Evolutionary conservation across 1,140 invertebrate species (phyloP), one percentile per base, ranked within the genome.

Genomic region (Cydia pomonella): DNA sequence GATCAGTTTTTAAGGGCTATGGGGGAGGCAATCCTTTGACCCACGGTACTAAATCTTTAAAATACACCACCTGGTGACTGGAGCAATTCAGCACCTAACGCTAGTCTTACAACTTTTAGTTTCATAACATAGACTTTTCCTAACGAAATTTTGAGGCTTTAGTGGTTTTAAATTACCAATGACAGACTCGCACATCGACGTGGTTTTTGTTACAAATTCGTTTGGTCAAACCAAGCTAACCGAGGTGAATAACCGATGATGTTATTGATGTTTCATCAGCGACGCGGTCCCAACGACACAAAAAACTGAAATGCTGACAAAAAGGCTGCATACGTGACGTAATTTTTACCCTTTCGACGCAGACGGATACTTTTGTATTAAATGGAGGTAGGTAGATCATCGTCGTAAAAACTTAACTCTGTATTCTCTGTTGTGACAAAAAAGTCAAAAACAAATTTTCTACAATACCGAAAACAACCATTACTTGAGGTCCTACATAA

Each of bases 271-370:
- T 50, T 50, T 18, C 47, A 50, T 18, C 47, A 18, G 47, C 47
- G n/a, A 50, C 1, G 16, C 5, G 16, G 47, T 7, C 47, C 44
- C 47, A 3, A 50, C 47, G 47, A 7, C 47, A 50, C 47, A 50
- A 50, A 50, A 50, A 50, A 18, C 47, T 50, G 47, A 50, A 50
- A 50, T 50, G 47, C n/a, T 50, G n/a, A 50, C 47, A 50, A 50
- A 50, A 50, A 50, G 47, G n/a, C 47, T 18, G 47, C 47, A 50
- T 50, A 50, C 47, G 47, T 50, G 47, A 50, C 47, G n/a, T 18
- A 5, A 18, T 50, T 50, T 44, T 5, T 6, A 50, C 47, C 47
- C 3, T 50, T 18, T 18, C 16, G 47, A 50, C n/a, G n/a, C n/a
- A 3, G 16, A n/a, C 47, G 47, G 47, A 50, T 18, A n/a, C 16